Evolutionary conservation across 2,113 vertebrate species (phyloP), one percentile per base, ranked within the genome.

Genomic region (Oriolus oriolus): DNA sequence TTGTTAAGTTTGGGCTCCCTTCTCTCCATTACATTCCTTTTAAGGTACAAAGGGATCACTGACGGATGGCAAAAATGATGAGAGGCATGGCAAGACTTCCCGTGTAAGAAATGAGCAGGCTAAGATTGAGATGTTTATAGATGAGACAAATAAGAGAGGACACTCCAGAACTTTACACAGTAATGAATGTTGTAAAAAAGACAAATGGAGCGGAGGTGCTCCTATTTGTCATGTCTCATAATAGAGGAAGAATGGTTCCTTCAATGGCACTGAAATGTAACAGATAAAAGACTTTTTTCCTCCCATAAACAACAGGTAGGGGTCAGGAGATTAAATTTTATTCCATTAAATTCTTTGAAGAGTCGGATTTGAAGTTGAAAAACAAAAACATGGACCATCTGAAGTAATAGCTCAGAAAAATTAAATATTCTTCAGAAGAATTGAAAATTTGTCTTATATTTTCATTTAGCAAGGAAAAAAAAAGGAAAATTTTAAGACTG

Each of bases 101-200:
- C 27, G 53, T 26, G 4, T 49, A 65, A 68, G 77, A 95, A 95
- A 89, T 64, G 11, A 93, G 41, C 26, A 45, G 12, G 31, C 35
- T 53, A 16, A 82, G 65, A 96, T 79, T 95, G 76, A 95, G 91
- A 91, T 95, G 87, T 94, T 95, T 91, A 39, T 41, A 61, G 74
- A 84, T 31, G 73, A 91, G 73, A 92, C 73, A 96, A 97, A 92
- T 75, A 95, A 77, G 57, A 87, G 69, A 78, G 53, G 84, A 89
- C 81, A 92, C 57, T 37, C 27, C 45, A 91, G 52, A 92, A 89
- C 47, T 79, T 82, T 17, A 75, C 41, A 68, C 77, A 68, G 37
- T 75, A 92, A 92, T 75, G 47, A 75, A 92, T 42, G 60, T 16
- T 89, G 82, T 23, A 78, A 75, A 85, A 91, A 56, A 91, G 68